phyloP scores from a whole-genome alignment of 2,888 invertebrate genomes.

The Prostheceraeus crozeri region DNA sequence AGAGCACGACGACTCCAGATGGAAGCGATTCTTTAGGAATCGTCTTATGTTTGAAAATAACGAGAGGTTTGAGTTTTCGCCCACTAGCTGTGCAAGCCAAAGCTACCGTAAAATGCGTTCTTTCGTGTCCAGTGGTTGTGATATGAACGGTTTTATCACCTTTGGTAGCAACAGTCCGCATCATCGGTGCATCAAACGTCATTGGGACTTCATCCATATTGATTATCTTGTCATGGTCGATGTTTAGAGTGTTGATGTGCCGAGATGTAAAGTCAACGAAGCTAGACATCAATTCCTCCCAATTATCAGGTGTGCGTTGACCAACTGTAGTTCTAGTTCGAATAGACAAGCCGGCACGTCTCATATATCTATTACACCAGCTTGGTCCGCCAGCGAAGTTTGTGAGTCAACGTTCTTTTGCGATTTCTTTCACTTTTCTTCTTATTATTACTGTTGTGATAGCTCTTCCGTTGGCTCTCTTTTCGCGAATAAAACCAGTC shows the following conservation, averaged over 20 bases:
- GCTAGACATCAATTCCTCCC: too few species aligned
- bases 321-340: too few species aligned
- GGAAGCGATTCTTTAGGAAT: constrained; percentile 2
- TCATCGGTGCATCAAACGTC: constrained; percentile 20
- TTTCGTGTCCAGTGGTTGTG: not conserved
- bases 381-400: too few species aligned
- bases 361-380: too few species aligned
- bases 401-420: too few species aligned
- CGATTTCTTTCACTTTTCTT: too few species aligned
- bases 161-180: not conserved
- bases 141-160: not conserved
- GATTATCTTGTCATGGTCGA: not conserved
- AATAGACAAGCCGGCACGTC: too few species aligned
- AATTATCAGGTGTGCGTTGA: too few species aligned
- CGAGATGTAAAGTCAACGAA: too few species aligned
- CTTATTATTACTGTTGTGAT: too few species aligned
- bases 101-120: not conserved
- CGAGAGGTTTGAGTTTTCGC: not conserved
- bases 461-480: too few species aligned
- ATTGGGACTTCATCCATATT: constrained; percentile 19
- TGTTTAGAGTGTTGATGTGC: not conserved
- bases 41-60: constrained; percentile 7
- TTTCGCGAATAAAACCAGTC: too few species aligned
- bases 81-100: constrained; percentile 6
- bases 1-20: not conserved